A percentile compares a stretch with the other conserved stretches of the same genome.
Conservation (phyloP, 2,113 vertebrate species). For the Pelmatolapia mariae region DNA sequence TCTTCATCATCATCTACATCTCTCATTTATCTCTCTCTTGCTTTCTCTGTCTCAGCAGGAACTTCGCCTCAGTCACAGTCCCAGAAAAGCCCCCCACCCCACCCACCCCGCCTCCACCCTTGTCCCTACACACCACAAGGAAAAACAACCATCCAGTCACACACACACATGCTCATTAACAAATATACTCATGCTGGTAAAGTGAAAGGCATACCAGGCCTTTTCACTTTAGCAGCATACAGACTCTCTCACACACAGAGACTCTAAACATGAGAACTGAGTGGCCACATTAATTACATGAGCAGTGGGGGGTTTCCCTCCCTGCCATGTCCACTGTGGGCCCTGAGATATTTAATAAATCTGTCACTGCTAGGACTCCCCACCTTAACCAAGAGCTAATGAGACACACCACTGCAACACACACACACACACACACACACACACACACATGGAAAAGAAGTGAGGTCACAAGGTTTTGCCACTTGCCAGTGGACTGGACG, state of each 20-base stretch:
- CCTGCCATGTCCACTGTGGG: slow-evolving; percentile 51
- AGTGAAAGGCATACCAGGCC: slow-evolving; percentile 19
- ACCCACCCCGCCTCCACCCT: neutral
- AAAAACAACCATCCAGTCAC: slow-evolving; percentile 25
- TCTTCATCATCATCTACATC: slow-evolving; percentile 23
- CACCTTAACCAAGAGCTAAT: slow-evolving; percentile 49
- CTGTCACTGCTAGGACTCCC: slow-evolving; percentile 55
- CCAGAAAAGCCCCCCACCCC: neutral
- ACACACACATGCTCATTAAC: slow-evolving; percentile 27
- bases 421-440: neutral
- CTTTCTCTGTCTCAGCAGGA: slow-evolving; percentile 32
- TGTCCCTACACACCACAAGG: slow-evolving; percentile 1
- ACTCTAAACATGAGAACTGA: slow-evolving; percentile 45
- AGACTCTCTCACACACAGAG: neutral
- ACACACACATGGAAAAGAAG: neutral
- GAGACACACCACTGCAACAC: slow-evolving; percentile 32
- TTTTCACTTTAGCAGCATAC: neutral
- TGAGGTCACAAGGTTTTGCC: slow-evolving; percentile 21
- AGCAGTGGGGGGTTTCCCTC: slow-evolving; percentile 60
- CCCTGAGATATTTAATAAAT: slow-evolving; percentile 68
- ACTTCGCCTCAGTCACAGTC: neutral
- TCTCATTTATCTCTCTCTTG: slow-evolving; percentile 33
- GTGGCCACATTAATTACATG: slow-evolving; percentile 65
- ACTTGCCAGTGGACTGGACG: slow-evolving; percentile 2
- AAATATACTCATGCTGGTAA: slow-evolving; percentile 27